Evolutionary conservation across 2,113 vertebrate species (phyloP), one percentile per base, ranked within the genome.

Genomic region (Nothoprocta pentlandii): DNA sequence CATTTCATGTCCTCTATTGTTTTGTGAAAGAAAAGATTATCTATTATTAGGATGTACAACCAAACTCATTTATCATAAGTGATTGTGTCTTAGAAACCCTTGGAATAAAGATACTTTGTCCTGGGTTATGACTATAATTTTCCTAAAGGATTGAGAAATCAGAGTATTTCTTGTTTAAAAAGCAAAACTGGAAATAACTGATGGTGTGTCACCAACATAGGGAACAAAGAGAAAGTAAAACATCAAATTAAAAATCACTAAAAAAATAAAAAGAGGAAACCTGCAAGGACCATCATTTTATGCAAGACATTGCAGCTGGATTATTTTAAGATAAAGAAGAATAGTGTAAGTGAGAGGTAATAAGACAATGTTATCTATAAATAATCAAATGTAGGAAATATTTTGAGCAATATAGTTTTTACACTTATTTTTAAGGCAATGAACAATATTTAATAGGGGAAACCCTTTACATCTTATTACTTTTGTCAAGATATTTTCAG

Each of bases 181-280:
- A 87, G 11, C 34, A 92, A 95, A 96, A 59, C 7, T 80, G 80
- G 21, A 78, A 90, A 90, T 83, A 95, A 96, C 32, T 94, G 87
- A 94, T 71, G 32, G 41, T 26, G 34, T 82, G 20, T 53, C 58
- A 89, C 46, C 58, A 69, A 22, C 9, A 47, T 77, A 68, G 56
- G 69, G 67, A 90, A 81, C 5, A 81, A 91, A 61, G 6, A 58
- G 34, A 39, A 91, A 81, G 4, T 20, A 68, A 93, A 94, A 44
- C 3, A 63, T 67, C 15, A 87, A 80, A 94, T 64, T 86, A 83
- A 95, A 95, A 92, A 47, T 53, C 59, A 67, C 13, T 44, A 79
- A 28, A 74, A 90, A 93, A 76, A 86, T 47, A 39, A 64, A 79
- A 34, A 53, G 14, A 61, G 8, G 46, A 77, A 78, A 47, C 10